Percentiles rank a stretch among this genome's conserved stretches.
Conservation (phyloP, 2,888 invertebrate genomes). For the Dynastes hyllus region DNA sequence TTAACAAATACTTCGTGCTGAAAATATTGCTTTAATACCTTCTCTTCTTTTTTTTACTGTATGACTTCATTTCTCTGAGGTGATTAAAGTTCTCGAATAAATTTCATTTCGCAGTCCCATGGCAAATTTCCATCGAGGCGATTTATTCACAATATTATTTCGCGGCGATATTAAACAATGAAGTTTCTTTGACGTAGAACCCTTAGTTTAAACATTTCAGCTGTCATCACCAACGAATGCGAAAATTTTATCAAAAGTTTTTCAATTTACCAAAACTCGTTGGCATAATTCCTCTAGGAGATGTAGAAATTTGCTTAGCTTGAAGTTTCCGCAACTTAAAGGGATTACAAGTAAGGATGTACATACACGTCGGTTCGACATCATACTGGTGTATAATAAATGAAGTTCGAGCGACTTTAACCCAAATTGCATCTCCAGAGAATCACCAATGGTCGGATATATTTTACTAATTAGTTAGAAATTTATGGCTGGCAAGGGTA, state of each 20-base stretch:
- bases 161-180: neutral
- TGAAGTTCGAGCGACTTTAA: slow-evolving; percentile 20
- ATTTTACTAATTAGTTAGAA: slow-evolving; percentile 19
- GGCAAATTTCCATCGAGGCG: too few species aligned
- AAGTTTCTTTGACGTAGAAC: neutral
- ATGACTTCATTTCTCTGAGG: too few species aligned
- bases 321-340: slow-evolving; percentile 12
- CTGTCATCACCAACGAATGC: neutral
- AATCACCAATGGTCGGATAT: slow-evolving; percentile 22
- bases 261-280: slow-evolving; percentile 6
- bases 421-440: slow-evolving; percentile 15
- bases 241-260: neutral
- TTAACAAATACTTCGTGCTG: too few species aligned
- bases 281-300: slow-evolving; percentile 10
- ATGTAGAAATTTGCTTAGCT: slow-evolving; percentile 9
- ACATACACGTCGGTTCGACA: slow-evolving; percentile 1
- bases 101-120: too few species aligned
- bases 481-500: neutral
- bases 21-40: too few species aligned
- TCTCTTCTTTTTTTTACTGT: too few species aligned
- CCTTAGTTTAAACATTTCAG: neutral
- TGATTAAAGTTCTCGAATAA: too few species aligned
- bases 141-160: neutral
- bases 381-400: slow-evolving; percentile 12
- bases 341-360: neutral